Base-by-base conservation (phyloP, 2,888 invertebrate species). In the Acleris emargana region DNA sequence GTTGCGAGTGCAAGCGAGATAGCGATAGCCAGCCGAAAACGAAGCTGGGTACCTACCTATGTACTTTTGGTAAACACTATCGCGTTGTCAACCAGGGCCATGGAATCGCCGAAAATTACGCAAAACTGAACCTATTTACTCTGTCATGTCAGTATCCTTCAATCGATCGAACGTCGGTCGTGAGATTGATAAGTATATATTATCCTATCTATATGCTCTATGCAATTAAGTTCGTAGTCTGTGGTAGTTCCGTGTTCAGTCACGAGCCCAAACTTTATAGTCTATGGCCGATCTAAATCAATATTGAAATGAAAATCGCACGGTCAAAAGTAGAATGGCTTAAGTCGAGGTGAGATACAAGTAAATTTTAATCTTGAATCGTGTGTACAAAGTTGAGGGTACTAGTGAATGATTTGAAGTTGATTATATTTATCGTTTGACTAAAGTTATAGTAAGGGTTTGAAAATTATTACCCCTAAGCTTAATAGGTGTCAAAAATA, bases 201-300 rank as follows among this genome's bases (percentile, higher is more conserved):
- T 66, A 67, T 67, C 67, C 61, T 67, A 68, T 67, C 58, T 58
- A 63, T 71, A 69, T 69, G 67, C 64, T 69, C 62, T 69, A 66
- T 69, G 63, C 67, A 67, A 72, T 73, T 71, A 68, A 68, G 67
- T 70, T 71, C 68, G 68, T 68, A 72, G 70, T 71, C 69, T 68
- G 28, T 50, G 62, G 43, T 50, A 9, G 62, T 53, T 59, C 52
- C 52, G 51, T 45, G 57, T 42, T 57, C 51, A 45, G 53, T 68
- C 57, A 67, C 62, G 59, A 47, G 43, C 28, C 58, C 9, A 52
- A 45, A 57, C 32, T 16, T 62, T 67, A 62, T 62, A 28, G 57
- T 49, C 25, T 49, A 38, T 42, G 22, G 28, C 5, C 42, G 59
- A 49, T 50, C 64, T 47, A 32, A 49, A 49, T 60, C 43, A 45